Conservation (phyloP, 2,113 vertebrate species). For the Emydocephalus ijimae region DNA sequence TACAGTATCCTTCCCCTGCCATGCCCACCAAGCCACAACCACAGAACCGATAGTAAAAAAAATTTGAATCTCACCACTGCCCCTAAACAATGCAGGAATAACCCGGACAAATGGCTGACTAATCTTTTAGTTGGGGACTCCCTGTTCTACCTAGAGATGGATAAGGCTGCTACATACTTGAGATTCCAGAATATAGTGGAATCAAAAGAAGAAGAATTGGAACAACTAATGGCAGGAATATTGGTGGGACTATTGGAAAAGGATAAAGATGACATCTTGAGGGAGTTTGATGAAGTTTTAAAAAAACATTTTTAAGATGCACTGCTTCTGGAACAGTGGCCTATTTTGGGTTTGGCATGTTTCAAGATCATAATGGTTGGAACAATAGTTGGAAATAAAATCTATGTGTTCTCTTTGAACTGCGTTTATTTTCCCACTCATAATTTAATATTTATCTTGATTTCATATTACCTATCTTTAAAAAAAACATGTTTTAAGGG, state of each 20-base stretch:
- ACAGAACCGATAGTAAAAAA: too few relatives aligned
- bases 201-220: too few relatives aligned
- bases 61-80: too few relatives aligned
- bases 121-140: not conserved
- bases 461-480: not conserved
- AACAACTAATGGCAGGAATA: too few relatives aligned
- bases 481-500: not conserved
- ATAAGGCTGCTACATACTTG: too few relatives aligned
- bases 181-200: too few relatives aligned
- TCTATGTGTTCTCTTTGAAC: not conserved
- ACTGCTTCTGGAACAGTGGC: not conserved
- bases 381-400: not conserved
- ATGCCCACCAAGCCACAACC: too few relatives aligned
- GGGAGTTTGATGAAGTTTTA: too few relatives aligned
- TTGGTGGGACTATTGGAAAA: too few relatives aligned
- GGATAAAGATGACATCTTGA: too few relatives aligned
- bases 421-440: not conserved
- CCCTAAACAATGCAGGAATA: not conserved
- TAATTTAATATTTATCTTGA: constrained; percentile 1
- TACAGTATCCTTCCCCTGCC: too few relatives aligned
- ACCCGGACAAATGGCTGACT: not conserved
- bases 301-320: not conserved
- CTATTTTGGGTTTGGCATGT: not conserved
- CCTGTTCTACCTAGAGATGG: too few relatives aligned
- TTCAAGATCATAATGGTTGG: not conserved